phyloP scores from a whole-genome alignment of 2,888 invertebrate genomes.

The Pandemis cinnamomeana region DNA sequence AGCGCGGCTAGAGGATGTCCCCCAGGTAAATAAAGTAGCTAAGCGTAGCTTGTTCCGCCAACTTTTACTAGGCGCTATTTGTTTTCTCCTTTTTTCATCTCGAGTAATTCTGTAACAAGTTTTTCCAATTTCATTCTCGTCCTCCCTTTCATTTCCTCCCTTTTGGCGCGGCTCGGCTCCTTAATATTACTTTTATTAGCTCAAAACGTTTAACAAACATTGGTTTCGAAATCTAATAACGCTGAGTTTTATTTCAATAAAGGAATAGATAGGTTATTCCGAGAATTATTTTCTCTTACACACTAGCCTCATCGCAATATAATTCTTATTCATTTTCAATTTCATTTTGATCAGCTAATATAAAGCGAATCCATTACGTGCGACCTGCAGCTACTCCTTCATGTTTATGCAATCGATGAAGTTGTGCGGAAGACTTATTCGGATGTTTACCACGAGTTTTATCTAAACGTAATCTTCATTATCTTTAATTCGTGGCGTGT shows the following conservation, averaged over 20 bases:
- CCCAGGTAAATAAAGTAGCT: conserved; percentile 57
- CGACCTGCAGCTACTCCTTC: conserved; percentile 16
- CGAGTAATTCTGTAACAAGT: conserved; percentile 81
- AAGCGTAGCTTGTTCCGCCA: conserved; percentile 60
- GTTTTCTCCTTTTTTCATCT: conserved; percentile 76
- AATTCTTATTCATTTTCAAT: background rate
- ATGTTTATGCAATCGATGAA: conserved; percentile 24
- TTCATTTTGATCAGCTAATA: conserved; percentile 18
- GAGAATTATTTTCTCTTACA: conserved; percentile 14
- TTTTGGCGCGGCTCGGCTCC: conserved; percentile 68
- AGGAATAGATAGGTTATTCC: conserved; percentile 43
- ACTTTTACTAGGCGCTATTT: conserved; percentile 74
- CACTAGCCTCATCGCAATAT: background rate
- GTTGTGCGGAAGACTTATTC: conserved; percentile 43
- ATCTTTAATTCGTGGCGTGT: conserved; percentile 74
- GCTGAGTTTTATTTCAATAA: conserved; percentile 69
- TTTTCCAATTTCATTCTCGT: conserved; percentile 83
- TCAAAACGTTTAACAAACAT: conserved; percentile 82
- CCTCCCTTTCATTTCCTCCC: conserved; percentile 81
- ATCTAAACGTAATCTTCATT: conserved; percentile 78
- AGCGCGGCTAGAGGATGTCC: conserved; percentile 47
- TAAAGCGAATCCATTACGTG: conserved; percentile 19
- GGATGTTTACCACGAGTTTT: conserved; percentile 66
- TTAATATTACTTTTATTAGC: conserved; percentile 83
- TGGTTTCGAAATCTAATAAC: conserved; percentile 77